Evolutionary conservation across 2,888 invertebrate species (phyloP).

Genomic region (Calliscelio sp.): DNA sequence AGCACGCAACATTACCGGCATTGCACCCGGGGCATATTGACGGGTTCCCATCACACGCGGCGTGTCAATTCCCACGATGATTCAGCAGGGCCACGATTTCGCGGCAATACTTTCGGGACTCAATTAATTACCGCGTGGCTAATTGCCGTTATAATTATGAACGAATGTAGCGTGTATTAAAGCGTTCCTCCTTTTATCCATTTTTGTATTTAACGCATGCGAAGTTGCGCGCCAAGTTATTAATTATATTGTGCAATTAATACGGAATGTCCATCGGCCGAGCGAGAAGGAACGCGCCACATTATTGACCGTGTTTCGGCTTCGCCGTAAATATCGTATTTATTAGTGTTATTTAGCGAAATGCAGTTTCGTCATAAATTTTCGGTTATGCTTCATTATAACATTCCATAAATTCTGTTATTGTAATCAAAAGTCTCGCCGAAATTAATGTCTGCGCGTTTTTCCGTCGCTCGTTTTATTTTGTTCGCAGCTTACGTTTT

Average conservation of each 20-base stretch:
- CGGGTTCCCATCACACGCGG: conserved; percentile 46
- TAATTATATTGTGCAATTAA: conserved; percentile 70
- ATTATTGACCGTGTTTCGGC: conserved; percentile 46
- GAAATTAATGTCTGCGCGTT: conserved; percentile 7
- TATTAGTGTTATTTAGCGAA: conserved; percentile 51
- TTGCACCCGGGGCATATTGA: conserved; percentile 37
- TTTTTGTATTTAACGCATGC: conserved; percentile 37
- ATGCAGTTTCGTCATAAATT: conserved; percentile 40
- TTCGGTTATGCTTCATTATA: conserved; percentile 22
- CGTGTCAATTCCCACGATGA: conserved; percentile 73
- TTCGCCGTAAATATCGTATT: conserved; percentile 47
- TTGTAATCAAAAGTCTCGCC: conserved; percentile 18
- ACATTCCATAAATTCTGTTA: conserved; percentile 29
- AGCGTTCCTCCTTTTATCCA: conserved; percentile 53
- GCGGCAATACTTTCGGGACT: conserved; percentile 76
- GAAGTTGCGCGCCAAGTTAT: conserved; percentile 55
- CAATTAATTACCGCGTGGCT: conserved; percentile 81
- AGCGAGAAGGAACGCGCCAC: neutral
- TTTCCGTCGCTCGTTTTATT: too few relatives aligned
- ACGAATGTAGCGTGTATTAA: conserved; percentile 70
- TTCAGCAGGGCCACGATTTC: conserved; percentile 70
- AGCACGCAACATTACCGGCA: conserved; percentile 51
- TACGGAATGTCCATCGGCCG: conserved; percentile 54
- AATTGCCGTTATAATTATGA: conserved; percentile 81
- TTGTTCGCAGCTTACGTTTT: neutral